Base-by-base conservation (phyloP, 2,113 vertebrate genomes). In the Rhineura floridana region DNA sequence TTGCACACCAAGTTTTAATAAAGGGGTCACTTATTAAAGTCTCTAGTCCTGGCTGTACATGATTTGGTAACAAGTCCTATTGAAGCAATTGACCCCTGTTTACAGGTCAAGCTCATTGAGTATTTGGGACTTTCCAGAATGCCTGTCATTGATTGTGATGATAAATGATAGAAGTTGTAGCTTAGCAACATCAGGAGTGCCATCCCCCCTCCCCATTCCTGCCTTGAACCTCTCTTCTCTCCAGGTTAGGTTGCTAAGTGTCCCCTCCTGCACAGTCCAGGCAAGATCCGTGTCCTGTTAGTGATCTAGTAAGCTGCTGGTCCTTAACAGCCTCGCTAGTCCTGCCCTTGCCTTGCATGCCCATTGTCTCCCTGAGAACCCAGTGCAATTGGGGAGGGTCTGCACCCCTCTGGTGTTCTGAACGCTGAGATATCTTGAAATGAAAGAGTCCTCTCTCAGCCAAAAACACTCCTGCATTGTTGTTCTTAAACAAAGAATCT, bases 301-400 rank as follows among this genome's bases (percentile, higher is more conserved):
- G n/a, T n/a, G n/a, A n/a, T n/a, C n/a, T n/a, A n/a, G n/a, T n/a
- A n/a, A n/a, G n/a, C n/a, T n/a, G n/a, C n/a, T n/a, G n/a, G n/a
- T n/a, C n/a, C n/a, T 90, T 70, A 19, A 0, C 30, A 28, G 50
- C 1, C 46, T 46, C 6, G 23, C 33, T 21, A 7, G 33, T 9
- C n/a, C 17, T 7, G 19, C 30, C 77, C 17, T 44, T 82, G 33
- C 55, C 23, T 23, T 77, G 2, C 67, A 87, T 3, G 88, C 44
- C 87, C 46, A 88, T 0, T 84, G 83, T 72, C 62, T 25, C 13
- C 42, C 85, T 42, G 12, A 42, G 91, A 91, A 48, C 48, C 81
- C 67, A 44, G 3, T 44, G 55, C 80, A 30, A 25, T 28, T 0
- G 0, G 3, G 48, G 17, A 90, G 55, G 52, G 2, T 6, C 1